These are phyloP conservation scores for Aphis gossypii DNA, from an alignment of 1,140 invertebrate genomes.

Conservation along the genomic window DNA sequence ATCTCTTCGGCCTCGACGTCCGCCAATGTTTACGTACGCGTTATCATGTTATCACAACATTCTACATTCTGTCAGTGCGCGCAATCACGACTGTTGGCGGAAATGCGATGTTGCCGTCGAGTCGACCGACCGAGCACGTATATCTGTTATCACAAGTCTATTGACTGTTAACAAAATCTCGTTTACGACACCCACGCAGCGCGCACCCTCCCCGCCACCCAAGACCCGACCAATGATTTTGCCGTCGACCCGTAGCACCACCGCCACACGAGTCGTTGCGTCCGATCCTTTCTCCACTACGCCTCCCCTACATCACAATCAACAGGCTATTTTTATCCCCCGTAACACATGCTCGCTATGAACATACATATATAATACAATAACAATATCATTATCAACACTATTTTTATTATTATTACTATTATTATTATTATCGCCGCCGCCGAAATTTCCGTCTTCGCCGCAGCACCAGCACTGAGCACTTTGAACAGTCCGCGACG, in stretches of 20 bases:
- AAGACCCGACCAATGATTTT: not conserved
- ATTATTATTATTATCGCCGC: not conserved
- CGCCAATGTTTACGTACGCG: conserved; percentile 24
- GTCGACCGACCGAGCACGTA: not conserved
- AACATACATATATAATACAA: conserved; percentile 8
- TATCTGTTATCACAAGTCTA: not conserved
- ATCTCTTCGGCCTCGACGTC: not conserved
- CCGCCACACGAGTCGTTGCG: not conserved
- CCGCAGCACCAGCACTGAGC: not conserved
- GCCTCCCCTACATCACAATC: not conserved
- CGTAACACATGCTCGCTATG: not conserved
- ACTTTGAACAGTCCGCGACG: not conserved
- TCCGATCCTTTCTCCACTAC: not conserved
- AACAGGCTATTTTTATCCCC: conserved; percentile 56
- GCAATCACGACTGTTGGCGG: conserved; percentile 1
- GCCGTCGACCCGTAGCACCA: not conserved
- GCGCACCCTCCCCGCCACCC: not conserved
- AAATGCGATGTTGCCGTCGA: conserved; percentile 43
- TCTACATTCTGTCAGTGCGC: not conserved
- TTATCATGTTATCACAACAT: conserved; percentile 24
- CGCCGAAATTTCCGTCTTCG: conserved; percentile 8
- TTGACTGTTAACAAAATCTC: not conserved
- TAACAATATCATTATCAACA: conserved; percentile 9
- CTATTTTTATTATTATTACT: conserved; percentile 11
- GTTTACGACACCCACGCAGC: conserved; percentile 26